Evolutionary conservation across 2,888 invertebrate genomes (phyloP), one percentile per base, ranked within the genome.

Genomic region (Volucella zonaria): DNA sequence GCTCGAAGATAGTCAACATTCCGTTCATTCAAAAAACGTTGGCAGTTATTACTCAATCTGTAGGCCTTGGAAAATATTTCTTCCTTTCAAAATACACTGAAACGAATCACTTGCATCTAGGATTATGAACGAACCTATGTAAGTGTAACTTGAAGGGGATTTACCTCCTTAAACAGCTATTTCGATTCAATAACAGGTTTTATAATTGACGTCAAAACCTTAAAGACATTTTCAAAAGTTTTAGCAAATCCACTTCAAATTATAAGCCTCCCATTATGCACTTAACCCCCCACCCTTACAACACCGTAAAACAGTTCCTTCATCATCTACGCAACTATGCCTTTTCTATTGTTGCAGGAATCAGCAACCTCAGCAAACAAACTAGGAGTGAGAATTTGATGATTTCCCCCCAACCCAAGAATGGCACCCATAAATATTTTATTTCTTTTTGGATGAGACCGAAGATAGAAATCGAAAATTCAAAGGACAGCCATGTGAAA

Each of bases 401-500:
- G 71, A 56, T 14, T 18, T 15, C 15, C 15, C 59, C 14, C 6
- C 47, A 15, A 2, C 10, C 58, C 45, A 23, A 40, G 45, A 76
- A 68, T n/a, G 58, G 18, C 31, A 40, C 12, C 54, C 67, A 23
- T 76, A 76, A 76, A 76, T 54, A 18, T 68, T 67, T 76, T 76
- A 76, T 45, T 67, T 43, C 31, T 0, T 10, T 61, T 68, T 15
- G 59, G 49, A 68, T 67, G 52, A 54, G 52, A 59, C 45, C n/a
- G 54, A 76, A 67, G 40, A 45, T 61, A 38, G 18, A 75, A 58
- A 58, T 43, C 14, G 43, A 10, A 6, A 67, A 67, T 45, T 43
- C 14, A 52, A 14, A 15, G n/a, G n/a, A 52, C 11, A 18, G 8
- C 51, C 23, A 51, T 75, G 23, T 23, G 15, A 64, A 14, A 18